A percentile compares a stretch with the other conserved stretches of the same genome.
phyloP scores from a whole-genome alignment of 2,797 vertebrate genomes.

The Rousettus madagascariensis region DNA sequence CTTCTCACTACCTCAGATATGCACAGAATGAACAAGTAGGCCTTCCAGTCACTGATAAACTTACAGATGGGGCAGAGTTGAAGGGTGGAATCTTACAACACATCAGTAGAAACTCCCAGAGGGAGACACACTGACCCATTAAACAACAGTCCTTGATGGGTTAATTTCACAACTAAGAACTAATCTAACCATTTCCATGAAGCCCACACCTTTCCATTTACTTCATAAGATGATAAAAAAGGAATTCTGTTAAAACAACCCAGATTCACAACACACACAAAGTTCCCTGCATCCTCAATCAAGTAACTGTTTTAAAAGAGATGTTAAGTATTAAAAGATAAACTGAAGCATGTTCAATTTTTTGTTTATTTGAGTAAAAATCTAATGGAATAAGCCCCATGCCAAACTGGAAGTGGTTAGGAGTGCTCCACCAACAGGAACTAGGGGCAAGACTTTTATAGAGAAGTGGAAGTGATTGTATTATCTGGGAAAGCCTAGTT shows the following conservation, averaged over 20 bases:
- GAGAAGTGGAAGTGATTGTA: not conserved
- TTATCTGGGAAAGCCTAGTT: not conserved
- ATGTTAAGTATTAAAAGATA: not conserved
- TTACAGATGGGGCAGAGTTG: not conserved
- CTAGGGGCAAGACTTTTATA: not conserved
- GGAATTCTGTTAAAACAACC: not conserved
- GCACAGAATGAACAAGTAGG: not conserved
- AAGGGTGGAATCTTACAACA: not conserved
- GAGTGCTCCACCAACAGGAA: not conserved
- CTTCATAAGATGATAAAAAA: not conserved
- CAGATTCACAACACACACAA: not conserved
- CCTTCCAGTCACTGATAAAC: not conserved
- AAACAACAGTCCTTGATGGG: not conserved
- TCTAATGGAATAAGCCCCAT: not conserved
- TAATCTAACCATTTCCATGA: not conserved
- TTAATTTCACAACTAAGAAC: constrained; percentile 3
- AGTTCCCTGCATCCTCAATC: not conserved
- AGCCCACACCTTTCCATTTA: not conserved
- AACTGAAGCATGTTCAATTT: not conserved
- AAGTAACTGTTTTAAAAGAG: not conserved
- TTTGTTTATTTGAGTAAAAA: not conserved
- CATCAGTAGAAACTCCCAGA: not conserved
- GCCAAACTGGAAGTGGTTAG: not conserved
- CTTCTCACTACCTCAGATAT: not conserved
- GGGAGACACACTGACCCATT: not conserved